phyloP scores from a whole-genome alignment of 1,140 invertebrate species.

The Musca domestica region DNA sequence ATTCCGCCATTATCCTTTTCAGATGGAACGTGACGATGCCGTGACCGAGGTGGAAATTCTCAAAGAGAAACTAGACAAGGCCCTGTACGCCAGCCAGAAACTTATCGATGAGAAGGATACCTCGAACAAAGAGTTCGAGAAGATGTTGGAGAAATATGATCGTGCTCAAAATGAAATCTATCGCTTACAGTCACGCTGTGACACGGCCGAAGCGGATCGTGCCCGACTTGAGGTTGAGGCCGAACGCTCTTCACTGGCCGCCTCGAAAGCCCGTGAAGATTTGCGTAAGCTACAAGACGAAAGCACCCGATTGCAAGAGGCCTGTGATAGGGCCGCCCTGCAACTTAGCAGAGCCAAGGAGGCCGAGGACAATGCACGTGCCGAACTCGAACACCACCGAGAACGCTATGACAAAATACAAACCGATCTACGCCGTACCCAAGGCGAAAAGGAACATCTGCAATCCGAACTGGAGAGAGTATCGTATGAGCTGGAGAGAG shows the following conservation, averaged over 20 bases:
- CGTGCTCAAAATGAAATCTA: slow-evolving; percentile 86
- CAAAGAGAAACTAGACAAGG: slow-evolving; percentile 87
- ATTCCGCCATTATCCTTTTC: slow-evolving; percentile 31
- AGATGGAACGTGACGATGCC: slow-evolving; percentile 84
- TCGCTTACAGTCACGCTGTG: slow-evolving; percentile 81
- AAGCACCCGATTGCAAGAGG: slow-evolving; percentile 75
- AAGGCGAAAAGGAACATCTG: slow-evolving; percentile 83
- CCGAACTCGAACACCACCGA: slow-evolving; percentile 85
- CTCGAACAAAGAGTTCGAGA: slow-evolving; percentile 86
- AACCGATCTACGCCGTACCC: slow-evolving; percentile 75
- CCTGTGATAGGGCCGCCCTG: slow-evolving; percentile 80
- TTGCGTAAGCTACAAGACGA: slow-evolving; percentile 84
- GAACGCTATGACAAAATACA: slow-evolving; percentile 87
- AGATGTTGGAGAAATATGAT: slow-evolving; percentile 90
- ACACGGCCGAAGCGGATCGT: slow-evolving; percentile 81
- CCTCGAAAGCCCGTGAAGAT: slow-evolving; percentile 80
- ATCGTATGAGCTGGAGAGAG: slow-evolving; percentile 79
- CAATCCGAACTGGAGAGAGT: slow-evolving; percentile 80
- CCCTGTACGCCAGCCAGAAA: slow-evolving; percentile 74
- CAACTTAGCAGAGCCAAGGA: slow-evolving; percentile 84
- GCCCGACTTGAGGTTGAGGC: slow-evolving; percentile 81
- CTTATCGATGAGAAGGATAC: slow-evolving; percentile 84
- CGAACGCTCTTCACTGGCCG: slow-evolving; percentile 77
- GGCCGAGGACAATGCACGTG: slow-evolving; percentile 86
- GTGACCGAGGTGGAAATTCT: slow-evolving; percentile 81